These are phyloP conservation scores for Drosophila bocki DNA, from an alignment of 1,140 invertebrate genomes.

Conservation along the genomic window DNA sequence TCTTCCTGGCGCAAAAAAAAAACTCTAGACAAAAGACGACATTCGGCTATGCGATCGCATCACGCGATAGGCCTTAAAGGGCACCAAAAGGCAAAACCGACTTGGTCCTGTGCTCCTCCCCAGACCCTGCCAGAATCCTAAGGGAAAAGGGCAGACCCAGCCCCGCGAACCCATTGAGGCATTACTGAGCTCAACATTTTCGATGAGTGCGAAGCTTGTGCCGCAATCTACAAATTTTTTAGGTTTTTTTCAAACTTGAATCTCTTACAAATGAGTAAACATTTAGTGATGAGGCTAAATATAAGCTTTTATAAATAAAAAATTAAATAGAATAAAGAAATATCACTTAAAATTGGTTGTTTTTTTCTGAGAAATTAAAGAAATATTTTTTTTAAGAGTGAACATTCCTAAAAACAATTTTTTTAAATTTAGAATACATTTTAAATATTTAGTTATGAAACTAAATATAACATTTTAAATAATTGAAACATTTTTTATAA, in stretches of 20 bases:
- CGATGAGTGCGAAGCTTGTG: conserved; percentile 18
- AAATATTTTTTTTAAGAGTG: not conserved
- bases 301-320: too few species aligned
- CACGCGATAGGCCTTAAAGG: conserved; percentile 78
- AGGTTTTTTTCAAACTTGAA: not conserved
- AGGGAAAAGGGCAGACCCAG: not conserved
- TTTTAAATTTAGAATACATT: too few species aligned
- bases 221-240: conserved; percentile 22
- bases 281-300: not conserved
- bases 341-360: not conserved
- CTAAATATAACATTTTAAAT: too few species aligned
- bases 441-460: too few species aligned
- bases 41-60: conserved; percentile 79
- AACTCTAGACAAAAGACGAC: conserved; percentile 71
- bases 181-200: conserved; percentile 33
- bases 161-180: conserved; percentile 48
- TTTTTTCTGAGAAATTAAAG: not conserved
- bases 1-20: conserved; percentile 45
- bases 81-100: conserved; percentile 47
- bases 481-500: too few species aligned
- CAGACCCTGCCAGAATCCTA: not conserved
- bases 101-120: not conserved
- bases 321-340: too few species aligned
- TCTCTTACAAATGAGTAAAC: conserved; percentile 26
- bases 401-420: too few species aligned